Evolutionary conservation across 1,140 invertebrate genomes (phyloP), one percentile per base, ranked within the genome.

Genomic region (Calliopsis andreniformis): DNA sequence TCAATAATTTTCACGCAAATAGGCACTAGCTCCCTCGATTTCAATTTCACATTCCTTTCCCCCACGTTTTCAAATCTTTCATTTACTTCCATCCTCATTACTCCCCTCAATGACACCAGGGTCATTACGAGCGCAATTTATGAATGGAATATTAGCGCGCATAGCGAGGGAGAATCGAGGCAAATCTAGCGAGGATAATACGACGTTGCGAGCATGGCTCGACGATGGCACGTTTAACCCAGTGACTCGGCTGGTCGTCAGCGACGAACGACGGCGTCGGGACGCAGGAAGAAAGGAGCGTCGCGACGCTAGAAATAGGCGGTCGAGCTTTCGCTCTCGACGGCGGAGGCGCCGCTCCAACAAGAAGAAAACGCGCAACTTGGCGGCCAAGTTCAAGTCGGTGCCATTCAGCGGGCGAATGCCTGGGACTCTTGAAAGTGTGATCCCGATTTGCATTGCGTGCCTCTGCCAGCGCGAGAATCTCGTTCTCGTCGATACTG

Each of bases 351-450:
- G 86, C 76, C 86, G 79, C 75, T 86, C 87, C 84, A 89, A 87
- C 86, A 89, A 89, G 88, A 90, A 88, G 88, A 90, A 88, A 90
- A 89, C 87, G 89, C 84, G 77, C 61, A 87, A 88, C 83, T 87
- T 88, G 79, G 83, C 87, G 90, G 90, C 89, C 90, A 92, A 92
- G 90, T 92, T 91, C 90, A 91, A 90, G 86, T 87, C 80, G 77
- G 75, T 87, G 66, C 68, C 64, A 83, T 83, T 84, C 81, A 83
- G 59, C 59, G 56, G n/a, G 81, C 66, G 76, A 80, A 84, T 84
- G 71, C 79, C 77, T 77, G 51, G 64, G 45, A 78, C 75, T 82
- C 79, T 78, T 66, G 77, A 72, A 79, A 84, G 82, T 53, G 77
- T 14, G 68, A 78, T 78, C 69, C 39, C 68, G 69, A 72, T 78